Base-by-base conservation (phyloP, 2,888 invertebrate genomes). In the Caenorhabditis sp. region DNA sequence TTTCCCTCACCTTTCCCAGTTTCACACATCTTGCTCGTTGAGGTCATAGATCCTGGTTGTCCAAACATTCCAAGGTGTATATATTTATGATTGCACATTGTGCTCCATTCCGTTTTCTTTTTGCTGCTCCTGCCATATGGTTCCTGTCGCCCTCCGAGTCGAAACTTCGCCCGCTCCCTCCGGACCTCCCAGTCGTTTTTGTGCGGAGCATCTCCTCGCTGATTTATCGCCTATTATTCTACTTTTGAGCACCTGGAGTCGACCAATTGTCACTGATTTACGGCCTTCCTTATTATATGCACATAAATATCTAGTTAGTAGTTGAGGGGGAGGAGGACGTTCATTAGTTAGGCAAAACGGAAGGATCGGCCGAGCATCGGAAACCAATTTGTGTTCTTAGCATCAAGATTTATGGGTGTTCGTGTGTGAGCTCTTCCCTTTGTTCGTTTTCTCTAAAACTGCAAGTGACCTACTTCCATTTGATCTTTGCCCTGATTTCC, bases 311-410 rank as follows among this genome's bases (percentile, higher is more conserved):
- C 43, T 53, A 45, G 53, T 63, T 61, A 48, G 50, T 30, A 35
- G 24, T 26, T 37, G 9, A 13, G 43, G n/a, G 2, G 32, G 52
- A 53, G 22, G 35, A 11, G 15, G 22, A 11, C 27, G 22, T n/a
- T 9, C 37, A 37, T 63, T 27, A 35, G 35, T 27, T 62, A 2
- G 13, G 35, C 4, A 48, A 20, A n/a, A 22, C 11, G 1, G 35
- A 32, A 4, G 15, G 37, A 26, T n/a, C 3, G 9, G 37, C 30
- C 4, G 46, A 55, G 50, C 63, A 63, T 63, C 43, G 63, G 68
- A 41, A 68, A 68, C 68, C 50, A 68, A 68, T 68, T 68, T 68
- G 68, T 56, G 66, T 30, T 27, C 26, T 41, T 55, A 17, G 27
- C 35, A 11, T 9, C 7, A 22, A 17, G 53, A 63, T 63, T 65